Conservation (phyloP, 2,888 invertebrate genomes). For the Caenorhabditis becei region DNA sequence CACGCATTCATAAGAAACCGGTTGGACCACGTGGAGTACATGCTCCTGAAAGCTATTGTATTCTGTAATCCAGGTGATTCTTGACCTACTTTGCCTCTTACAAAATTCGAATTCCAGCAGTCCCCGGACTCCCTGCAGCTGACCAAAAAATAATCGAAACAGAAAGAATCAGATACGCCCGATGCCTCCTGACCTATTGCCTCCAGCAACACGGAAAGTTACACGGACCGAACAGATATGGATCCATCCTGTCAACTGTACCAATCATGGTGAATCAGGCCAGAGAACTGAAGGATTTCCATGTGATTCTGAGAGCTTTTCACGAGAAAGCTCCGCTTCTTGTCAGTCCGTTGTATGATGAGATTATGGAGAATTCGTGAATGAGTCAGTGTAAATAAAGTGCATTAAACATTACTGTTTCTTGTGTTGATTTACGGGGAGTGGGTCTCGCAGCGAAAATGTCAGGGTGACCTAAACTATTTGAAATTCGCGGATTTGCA, state of each 20-base stretch:
- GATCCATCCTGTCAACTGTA: conserved; percentile 20
- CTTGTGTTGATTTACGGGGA: no score
- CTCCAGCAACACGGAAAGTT: conserved; percentile 20
- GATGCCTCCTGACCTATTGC: conserved; percentile 30
- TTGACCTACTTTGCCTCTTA: not conserved
- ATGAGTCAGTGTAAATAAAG: not conserved
- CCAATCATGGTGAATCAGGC: conserved; percentile 32
- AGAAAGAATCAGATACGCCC: conserved; percentile 7
- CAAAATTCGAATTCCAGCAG: not conserved
- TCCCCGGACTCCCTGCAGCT: not conserved
- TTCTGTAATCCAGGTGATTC: conserved; percentile 27
- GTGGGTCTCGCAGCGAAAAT: no score
- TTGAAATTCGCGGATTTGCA: no score
- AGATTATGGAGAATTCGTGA: conserved; percentile 27
- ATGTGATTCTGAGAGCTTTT: conserved; percentile 21
- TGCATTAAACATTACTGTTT: no score
- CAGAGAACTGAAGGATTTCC: conserved; percentile 26
- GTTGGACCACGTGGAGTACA: conserved; percentile 20
- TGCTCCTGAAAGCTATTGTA: conserved; percentile 32
- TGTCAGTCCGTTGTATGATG: conserved; percentile 39
- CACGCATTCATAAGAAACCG: conserved; percentile 25
- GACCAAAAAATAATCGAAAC: conserved; percentile 12
- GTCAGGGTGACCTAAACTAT: no score
- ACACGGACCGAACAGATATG: conserved; percentile 23
- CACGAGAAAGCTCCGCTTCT: not conserved